Evolutionary conservation across 2,113 vertebrate genomes (phyloP).

Genomic region (Oryzias curvinotus): DNA sequence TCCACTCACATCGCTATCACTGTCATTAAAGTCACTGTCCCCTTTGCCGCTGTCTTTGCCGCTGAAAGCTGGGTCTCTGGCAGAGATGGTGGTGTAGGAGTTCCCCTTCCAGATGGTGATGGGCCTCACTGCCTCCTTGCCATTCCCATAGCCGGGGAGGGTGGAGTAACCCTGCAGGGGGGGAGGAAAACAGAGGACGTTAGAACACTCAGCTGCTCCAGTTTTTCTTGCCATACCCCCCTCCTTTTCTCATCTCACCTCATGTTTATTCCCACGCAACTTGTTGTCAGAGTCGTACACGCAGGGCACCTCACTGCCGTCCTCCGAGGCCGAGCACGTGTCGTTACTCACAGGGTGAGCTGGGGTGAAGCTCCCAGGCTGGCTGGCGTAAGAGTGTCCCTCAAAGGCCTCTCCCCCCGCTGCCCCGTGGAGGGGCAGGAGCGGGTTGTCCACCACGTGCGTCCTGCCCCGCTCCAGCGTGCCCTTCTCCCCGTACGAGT

Average conservation of each 20-base stretch:
- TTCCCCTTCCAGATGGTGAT: constrained; percentile 96
- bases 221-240: background rate
- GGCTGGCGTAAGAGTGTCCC: constrained; percentile 84
- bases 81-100: constrained; percentile 91
- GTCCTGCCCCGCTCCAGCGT: constrained; percentile 79
- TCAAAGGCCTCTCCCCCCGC: constrained; percentile 79
- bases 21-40: constrained; percentile 97
- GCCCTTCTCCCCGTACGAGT: constrained; percentile 76
- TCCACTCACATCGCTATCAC: constrained; percentile 93
- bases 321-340: constrained; percentile 80
- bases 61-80: constrained; percentile 90
- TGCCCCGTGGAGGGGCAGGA: constrained; percentile 69
- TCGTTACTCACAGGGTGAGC: constrained; percentile 76
- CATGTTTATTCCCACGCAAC: constrained; percentile 77
- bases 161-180: constrained; percentile 82
- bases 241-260: constrained; percentile 79
- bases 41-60: constrained; percentile 98
- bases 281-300: constrained; percentile 88
- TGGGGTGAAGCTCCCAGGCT: constrained; percentile 81
- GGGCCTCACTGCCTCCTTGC: constrained; percentile 85
- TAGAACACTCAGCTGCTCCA: background rate
- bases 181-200: constrained; percentile 11
- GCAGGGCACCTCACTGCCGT: constrained; percentile 80
- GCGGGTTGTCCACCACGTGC: constrained; percentile 76
- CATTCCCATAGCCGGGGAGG: constrained; percentile 81